These are phyloP conservation scores for Cyprinodon diabolis DNA, from an alignment of 2,797 vertebrate species.

Conservation along the genomic window DNA sequence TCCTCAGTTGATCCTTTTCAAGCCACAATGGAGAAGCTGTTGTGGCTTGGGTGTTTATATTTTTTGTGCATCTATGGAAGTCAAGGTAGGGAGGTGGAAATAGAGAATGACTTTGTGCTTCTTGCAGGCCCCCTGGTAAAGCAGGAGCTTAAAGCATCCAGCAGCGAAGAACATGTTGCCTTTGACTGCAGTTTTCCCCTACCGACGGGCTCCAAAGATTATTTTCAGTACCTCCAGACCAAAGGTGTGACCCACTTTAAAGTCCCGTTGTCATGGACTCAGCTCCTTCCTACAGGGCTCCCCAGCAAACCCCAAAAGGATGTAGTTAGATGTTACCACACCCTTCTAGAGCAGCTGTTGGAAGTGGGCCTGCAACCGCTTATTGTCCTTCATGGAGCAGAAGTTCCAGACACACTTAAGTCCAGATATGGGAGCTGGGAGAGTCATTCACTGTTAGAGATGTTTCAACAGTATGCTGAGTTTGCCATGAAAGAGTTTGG, in stretches of 20 bases:
- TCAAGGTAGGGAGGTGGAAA: conserved; percentile 11
- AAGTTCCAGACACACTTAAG: conserved; percentile 49
- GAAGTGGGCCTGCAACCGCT: conserved; percentile 77
- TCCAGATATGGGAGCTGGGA: conserved; percentile 35
- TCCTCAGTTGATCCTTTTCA: conserved; percentile 22
- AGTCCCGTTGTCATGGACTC: conserved; percentile 79
- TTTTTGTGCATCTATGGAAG: conserved; percentile 30
- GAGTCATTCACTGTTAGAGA: conserved; percentile 40
- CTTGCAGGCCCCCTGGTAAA: conserved; percentile 81
- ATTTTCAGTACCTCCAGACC: conserved; percentile 72
- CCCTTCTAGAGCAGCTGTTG: conserved; percentile 76
- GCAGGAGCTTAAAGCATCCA: conserved; percentile 3
- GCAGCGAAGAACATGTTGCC: background rate
- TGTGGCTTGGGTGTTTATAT: conserved; percentile 34
- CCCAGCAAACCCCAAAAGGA: conserved; percentile 47
- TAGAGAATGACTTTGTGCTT: conserved; percentile 53
- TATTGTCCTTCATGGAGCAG: conserved; percentile 78
- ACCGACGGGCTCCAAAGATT: conserved; percentile 54
- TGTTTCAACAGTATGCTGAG: conserved; percentile 83
- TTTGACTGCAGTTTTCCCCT: conserved; percentile 72
- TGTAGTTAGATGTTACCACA: conserved; percentile 79
- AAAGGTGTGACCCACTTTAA: conserved; percentile 83
- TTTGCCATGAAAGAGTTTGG: conserved; percentile 85
- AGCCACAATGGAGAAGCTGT: conserved; percentile 51
- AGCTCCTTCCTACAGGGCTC: conserved; percentile 74